Conservation (phyloP, 2,113 vertebrate species). For the Tetrao urogallus region DNA sequence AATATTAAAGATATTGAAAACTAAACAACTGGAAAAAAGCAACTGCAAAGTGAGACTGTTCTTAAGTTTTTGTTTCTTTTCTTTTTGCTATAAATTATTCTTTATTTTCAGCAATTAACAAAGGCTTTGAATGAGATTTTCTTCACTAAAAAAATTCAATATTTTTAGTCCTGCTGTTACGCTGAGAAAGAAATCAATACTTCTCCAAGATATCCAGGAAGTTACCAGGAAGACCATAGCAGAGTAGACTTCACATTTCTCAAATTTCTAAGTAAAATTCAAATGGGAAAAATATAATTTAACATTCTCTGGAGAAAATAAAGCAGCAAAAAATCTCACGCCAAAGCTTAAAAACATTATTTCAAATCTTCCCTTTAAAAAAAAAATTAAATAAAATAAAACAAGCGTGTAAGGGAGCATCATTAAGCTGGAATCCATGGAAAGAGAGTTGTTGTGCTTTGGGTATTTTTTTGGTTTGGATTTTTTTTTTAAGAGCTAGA, state of each 20-base stretch:
- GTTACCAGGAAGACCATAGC: not conserved
- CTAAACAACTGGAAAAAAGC: not conserved
- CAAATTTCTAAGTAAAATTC: conserved; percentile 42
- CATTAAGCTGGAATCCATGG: conserved; percentile 49
- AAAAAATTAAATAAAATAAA: not conserved
- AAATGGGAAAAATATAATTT: not conserved
- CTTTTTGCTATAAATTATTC: conserved; percentile 10
- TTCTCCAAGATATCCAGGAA: conserved; percentile 14
- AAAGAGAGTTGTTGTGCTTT: conserved; percentile 54
- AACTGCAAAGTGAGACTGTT: not conserved
- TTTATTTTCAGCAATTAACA: conserved; percentile 1
- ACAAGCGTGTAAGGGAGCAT: not conserved
- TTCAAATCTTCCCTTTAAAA: conserved; percentile 13
- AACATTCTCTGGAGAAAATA: not conserved
- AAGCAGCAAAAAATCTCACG: not conserved
- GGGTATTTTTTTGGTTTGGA: conserved; percentile 29
- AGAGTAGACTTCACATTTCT: conserved; percentile 9
- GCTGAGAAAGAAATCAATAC: conserved; percentile 43
- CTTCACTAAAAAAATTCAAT: conserved; percentile 20
- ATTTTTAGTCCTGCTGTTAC: conserved; percentile 27
- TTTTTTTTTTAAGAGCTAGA: conserved; percentile 53
- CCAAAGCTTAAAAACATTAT: conserved; percentile 6
- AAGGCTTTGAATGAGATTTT: conserved; percentile 30
- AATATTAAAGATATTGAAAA: conserved; percentile 24
- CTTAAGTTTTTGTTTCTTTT: not conserved